Evolutionary conservation across 2,888 invertebrate genomes (phyloP).

Genomic region (Eupithecia vulgata): DNA sequence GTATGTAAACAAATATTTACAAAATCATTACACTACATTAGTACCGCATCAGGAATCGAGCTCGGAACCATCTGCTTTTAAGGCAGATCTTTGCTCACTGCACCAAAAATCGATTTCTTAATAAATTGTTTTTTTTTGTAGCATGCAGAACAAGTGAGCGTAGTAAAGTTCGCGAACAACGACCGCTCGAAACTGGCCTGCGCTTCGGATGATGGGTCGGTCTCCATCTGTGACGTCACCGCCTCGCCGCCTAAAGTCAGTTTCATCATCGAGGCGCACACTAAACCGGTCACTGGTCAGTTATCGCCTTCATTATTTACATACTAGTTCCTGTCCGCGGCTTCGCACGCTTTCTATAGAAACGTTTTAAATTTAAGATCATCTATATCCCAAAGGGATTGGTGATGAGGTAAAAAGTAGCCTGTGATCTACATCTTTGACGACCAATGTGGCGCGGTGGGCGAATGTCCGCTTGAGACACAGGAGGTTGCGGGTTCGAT

Average conservation of each 20-base stretch:
- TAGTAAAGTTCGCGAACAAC: conserved; percentile 93
- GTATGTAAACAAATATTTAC: too few relatives aligned
- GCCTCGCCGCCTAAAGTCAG: conserved; percentile 88
- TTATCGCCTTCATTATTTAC: neutral
- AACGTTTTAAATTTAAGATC: neutral
- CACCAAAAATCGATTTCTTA: neutral
- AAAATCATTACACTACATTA: too few relatives aligned
- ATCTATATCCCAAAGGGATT: neutral
- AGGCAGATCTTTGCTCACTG: neutral
- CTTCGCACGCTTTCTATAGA: neutral
- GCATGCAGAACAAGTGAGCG: conserved; percentile 88
- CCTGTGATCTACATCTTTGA: too few relatives aligned
- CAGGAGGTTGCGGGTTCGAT: too few relatives aligned
- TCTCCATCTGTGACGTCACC: conserved; percentile 91
- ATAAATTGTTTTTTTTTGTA: conserved; percentile 48
- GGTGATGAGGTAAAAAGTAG: neutral
- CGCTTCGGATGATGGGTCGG: conserved; percentile 90
- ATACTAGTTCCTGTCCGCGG: neutral
- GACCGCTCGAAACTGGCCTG: conserved; percentile 91
- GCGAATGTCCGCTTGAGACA: too few relatives aligned
- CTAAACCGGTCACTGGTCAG: conserved; percentile 88
- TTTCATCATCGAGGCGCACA: conserved; percentile 89
- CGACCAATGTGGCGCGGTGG: too few relatives aligned
- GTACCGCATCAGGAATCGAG: neutral
- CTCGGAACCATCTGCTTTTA: neutral